Conservation (phyloP, 2,888 invertebrate genomes). For the Athalia cordata region DNA sequence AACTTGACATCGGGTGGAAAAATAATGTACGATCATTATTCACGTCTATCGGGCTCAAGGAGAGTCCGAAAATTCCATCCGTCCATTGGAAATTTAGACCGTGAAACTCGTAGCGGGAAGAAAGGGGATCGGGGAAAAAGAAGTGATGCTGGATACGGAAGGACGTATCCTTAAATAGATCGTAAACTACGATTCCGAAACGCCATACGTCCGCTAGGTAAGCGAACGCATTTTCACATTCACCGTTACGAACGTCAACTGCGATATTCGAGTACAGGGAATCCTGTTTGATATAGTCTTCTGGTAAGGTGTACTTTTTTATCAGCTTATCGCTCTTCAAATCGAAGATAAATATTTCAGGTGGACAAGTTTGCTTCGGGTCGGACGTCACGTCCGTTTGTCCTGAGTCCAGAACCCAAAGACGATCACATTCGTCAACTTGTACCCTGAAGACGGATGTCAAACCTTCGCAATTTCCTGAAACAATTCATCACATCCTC, state of each 20-base stretch:
- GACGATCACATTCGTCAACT: conserved; percentile 83
- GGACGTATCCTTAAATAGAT: conserved; percentile 76
- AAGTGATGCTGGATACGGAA: conserved; percentile 83
- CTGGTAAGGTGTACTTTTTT: conserved; percentile 80
- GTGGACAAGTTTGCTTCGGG: conserved; percentile 83
- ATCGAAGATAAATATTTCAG: conserved; percentile 84
- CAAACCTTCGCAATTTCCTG: conserved; percentile 80
- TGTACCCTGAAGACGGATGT: conserved; percentile 86
- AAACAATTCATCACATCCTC: conserved; percentile 46
- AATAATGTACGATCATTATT: conserved; percentile 80
- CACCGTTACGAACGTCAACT: conserved; percentile 77
- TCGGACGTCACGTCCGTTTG: conserved; percentile 81
- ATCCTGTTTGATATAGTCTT: conserved; percentile 80
- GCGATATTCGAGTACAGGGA: conserved; percentile 82
- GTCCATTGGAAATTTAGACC: conserved; percentile 88
- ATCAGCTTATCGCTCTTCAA: conserved; percentile 80
- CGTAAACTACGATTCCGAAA: conserved; percentile 79
- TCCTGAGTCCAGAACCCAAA: conserved; percentile 90
- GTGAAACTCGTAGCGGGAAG: conserved; percentile 83
- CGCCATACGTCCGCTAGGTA: conserved; percentile 85
- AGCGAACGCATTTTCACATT: conserved; percentile 80
- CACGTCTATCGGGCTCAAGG: conserved; percentile 78
- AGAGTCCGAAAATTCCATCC: conserved; percentile 86
- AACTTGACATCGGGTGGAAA: conserved; percentile 89
- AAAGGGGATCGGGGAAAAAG: conserved; percentile 84